phyloP scores from a whole-genome alignment of 92 coral and sea anemone genomes.

The Zoanthus sansibaricus region DNA sequence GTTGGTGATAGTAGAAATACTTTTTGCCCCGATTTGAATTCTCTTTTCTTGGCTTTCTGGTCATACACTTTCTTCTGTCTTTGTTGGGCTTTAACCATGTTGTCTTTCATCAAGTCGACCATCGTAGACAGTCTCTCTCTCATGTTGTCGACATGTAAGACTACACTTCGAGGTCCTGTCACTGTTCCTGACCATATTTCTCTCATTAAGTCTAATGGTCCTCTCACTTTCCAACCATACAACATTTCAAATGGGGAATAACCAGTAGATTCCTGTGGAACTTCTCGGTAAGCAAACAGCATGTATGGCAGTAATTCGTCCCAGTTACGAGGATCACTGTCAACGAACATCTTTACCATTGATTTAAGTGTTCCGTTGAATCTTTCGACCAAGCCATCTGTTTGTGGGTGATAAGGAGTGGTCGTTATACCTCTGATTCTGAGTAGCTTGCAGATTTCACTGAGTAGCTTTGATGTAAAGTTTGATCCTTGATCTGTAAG shows the following conservation, averaged over 20 bases:
- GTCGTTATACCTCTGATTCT: conserved; percentile 51
- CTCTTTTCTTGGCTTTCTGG: conserved; percentile 39
- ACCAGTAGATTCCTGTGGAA: no score
- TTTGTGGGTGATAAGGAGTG: conserved; percentile 60
- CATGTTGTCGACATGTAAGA: no score
- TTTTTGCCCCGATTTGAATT: conserved; percentile 43
- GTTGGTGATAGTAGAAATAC: conserved; percentile 49
- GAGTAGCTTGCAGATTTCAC: conserved; percentile 51
- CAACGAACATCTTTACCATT: conserved; percentile 48
- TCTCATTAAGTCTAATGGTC: no score
- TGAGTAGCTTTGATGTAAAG: conserved; percentile 47
- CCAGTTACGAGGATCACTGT: conserved; percentile 58
- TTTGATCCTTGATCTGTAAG: conserved; percentile 67
- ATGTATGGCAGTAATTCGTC: conserved; percentile 32
- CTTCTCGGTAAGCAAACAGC: no score
- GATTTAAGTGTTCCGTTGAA: conserved; percentile 61
- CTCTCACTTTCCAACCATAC: no score
- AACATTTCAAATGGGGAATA: no score
- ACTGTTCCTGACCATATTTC: no score
- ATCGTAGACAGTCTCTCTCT: no score
- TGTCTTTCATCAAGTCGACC: no score
- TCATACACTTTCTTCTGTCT: no score
- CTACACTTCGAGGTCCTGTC: no score
- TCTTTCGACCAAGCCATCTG: conserved; percentile 61
- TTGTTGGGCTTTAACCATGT: no score